Base-by-base conservation (phyloP, 2,888 invertebrate species). In the Bellardia bayeri region DNA sequence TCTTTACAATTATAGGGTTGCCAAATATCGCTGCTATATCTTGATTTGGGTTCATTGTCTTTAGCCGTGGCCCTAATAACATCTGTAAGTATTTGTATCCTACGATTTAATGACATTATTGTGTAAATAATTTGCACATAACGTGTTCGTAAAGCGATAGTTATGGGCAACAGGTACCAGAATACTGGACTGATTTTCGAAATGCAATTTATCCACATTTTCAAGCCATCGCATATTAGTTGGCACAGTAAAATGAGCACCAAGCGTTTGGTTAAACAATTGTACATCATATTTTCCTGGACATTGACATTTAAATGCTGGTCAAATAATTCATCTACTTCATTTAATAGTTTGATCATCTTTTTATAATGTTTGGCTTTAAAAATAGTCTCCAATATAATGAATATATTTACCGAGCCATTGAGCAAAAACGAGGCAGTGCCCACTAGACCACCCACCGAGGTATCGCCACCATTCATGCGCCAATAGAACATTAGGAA, bases 391-490 rank as follows among this genome's bases (percentile, higher is more conserved):
- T 90, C 90, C 13, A 87, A 61, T 23, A 90, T 1, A 2, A 88
- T 72, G 14, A 88, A 37, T 23, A 89, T 82, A 71, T 87, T 80
- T 9, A 81, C 82, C 1, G 51, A 9, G 16, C 66, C 78, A 16
- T 85, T 88, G 56, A 80, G 45, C 5, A 89, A 61, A 74, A 88
- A 89, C 16, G 89, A 82, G 2, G 81, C 83, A 0, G 82, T 87
- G 42, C 89, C 89, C 8, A 89, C 89, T 8, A 89, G 76, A 7
- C 85, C 88, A 11, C 85, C 82, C 1, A 89, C 40, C 0, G 89
- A 86, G 9, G n/a, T 78, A 40, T 85, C 83, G 0, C 74, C 80
- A n/a, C 56, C 61, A 37, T 30, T 74, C 64, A 84, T n/a, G 13
- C 82, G 87, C 75, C 83, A 84, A 51, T 82, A 83, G 8, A 89